These are phyloP conservation scores for Chitala chitala DNA, from an alignment of 2,113 vertebrate species.

Conservation along the genomic window DNA sequence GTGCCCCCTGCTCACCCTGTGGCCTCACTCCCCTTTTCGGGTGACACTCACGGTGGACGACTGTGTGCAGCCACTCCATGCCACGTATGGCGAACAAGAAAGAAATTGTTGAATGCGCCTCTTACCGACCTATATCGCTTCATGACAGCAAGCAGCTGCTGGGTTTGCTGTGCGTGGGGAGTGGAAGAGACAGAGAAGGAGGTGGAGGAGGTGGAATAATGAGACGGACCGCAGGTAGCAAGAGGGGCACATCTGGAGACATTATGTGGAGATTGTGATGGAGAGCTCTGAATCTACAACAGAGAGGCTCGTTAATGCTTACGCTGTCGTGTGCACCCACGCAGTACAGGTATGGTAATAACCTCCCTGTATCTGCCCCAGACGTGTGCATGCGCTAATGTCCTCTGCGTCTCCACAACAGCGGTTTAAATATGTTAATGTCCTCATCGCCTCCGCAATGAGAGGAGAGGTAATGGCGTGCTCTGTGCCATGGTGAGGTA, in stretches of 20 bases:
- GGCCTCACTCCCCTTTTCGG: no score
- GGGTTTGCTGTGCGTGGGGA: background rate
- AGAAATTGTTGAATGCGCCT: background rate
- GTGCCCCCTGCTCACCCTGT: no score
- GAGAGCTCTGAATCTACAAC: background rate
- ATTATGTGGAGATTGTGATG: background rate
- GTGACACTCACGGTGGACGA: no score
- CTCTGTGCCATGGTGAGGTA: background rate
- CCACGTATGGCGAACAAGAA: background rate
- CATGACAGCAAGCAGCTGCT: background rate
- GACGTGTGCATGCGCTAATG: background rate
- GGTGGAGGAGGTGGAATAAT: background rate
- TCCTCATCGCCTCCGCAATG: background rate
- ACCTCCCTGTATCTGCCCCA: background rate
- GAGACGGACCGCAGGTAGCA: background rate
- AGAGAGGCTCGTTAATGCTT: background rate
- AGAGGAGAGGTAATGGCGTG: background rate
- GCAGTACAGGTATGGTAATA: conserved; percentile 10
- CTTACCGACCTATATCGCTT: background rate
- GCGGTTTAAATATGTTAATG: background rate
- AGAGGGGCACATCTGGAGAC: background rate
- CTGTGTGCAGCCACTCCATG: background rate
- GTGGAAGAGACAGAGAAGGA: background rate
- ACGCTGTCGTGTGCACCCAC: background rate
- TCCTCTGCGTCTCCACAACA: background rate